Evolutionary conservation across 1,140 invertebrate genomes (phyloP), one percentile per base, ranked within the genome.

Genomic region (Brachionus angularis): DNA sequence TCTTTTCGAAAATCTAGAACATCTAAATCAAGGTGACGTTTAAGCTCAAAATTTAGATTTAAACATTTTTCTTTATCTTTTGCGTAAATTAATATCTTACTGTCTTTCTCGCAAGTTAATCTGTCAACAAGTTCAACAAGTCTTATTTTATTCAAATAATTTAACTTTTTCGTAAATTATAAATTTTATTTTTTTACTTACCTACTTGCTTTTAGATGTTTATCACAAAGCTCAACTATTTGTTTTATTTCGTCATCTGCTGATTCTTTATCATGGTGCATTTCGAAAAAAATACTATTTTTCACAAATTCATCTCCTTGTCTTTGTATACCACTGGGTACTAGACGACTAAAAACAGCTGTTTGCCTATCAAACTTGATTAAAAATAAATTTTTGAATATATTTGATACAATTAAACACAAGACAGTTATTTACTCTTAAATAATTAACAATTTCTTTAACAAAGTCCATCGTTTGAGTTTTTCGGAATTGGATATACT

Each of bases 241-340:
- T 67, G 62, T 49, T 67, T 67, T 12, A 67, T 47, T 67, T 67
- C 62, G 36, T 67, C 62, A 21, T 67, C 29, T 14, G 42, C 62
- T 8, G 62, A 67, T n/a, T 67, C 62, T 67, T 67, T 67, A 34
- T 67, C 62, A 67, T 67, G 62, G 47, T 67, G 62, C 62, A 67
- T 67, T 49, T 67, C 62, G 36, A 67, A 67, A 31, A 67, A 67
- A 47, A 67, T 67, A 67, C 62, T 47, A 50, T 67, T 67, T 67
- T 67, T 67, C 2, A 67, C 62, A 49, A 67, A 67, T 67, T 67
- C 62, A 34, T 67, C 62, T 27, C 62, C 62, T 29, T 67, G 62
- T 47, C 62, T 46, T 36, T 67, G 62, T 2, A 67, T 67, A 49
- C 62, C 62, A 49, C 62, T 67, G 1, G 62, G 62, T 23, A 67